Evolutionary conservation across 2,113 vertebrate genomes (phyloP).

Genomic region (Hiodon tergisus): DNA sequence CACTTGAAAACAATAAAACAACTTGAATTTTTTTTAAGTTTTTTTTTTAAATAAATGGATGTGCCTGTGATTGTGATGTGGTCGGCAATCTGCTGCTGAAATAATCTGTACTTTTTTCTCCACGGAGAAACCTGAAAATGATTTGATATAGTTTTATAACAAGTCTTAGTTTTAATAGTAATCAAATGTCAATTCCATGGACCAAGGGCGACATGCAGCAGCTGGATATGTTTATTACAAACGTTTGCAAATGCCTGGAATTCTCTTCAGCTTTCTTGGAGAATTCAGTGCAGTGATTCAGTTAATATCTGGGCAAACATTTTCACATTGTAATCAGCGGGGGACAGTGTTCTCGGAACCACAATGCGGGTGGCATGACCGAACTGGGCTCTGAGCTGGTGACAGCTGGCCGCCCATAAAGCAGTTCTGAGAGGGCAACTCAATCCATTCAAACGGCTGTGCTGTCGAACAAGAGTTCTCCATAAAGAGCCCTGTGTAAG

Average conservation of each 20-base stretch:
- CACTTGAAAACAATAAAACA: no score
- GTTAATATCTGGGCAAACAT: not conserved
- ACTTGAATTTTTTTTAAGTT: no score
- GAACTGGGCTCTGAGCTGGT: not conserved
- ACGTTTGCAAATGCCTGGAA: no score
- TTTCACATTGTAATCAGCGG: not conserved
- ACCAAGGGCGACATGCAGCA: not conserved
- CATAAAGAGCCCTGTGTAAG: not conserved
- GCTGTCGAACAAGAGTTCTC: not conserved
- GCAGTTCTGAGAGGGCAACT: not conserved
- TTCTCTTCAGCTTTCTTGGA: no score
- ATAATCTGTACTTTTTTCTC: not conserved
- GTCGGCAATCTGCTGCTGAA: not conserved
- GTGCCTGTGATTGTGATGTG: not conserved
- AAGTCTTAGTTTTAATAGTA: not conserved
- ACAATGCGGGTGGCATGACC: not conserved
- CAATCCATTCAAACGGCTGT: constrained; percentile 11
- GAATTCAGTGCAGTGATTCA: no score
- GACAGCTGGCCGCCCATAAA: constrained; percentile 7
- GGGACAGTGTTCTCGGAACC: not conserved
- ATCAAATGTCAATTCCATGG: not conserved
- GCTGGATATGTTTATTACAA: no score
- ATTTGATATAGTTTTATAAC: not conserved
- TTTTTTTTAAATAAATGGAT: no score
- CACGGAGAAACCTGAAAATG: not conserved